Evolutionary conservation across 2,797 vertebrate genomes (phyloP), one percentile per base, ranked within the genome.

Genomic region (Periophthalmus magnuspinnatus): DNA sequence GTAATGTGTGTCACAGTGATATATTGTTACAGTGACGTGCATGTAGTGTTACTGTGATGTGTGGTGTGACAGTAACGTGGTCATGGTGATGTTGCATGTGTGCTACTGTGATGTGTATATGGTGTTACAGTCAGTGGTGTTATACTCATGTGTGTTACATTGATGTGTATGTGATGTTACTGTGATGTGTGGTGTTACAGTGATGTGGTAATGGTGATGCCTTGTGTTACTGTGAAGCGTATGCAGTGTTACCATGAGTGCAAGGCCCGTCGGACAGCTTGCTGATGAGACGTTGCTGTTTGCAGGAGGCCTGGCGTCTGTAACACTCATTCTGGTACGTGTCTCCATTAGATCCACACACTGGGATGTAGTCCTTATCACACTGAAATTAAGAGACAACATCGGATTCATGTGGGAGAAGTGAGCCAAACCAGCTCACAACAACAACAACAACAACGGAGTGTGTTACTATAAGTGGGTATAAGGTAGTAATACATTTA

Each of bases 241-340:
- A 5, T 19, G 32, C 7, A 2, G 63, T 91, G 95, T 90, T 93
- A 98, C 96, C 96, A 22, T 93, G 83, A 58, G 95, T 95, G 86
- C 97, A 98, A 33, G 95, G 94, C 64, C 95, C 96, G 74, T 95
- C 95, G 0, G 95, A 90, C 70, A 94, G 93, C 56, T 95, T 84
- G 47, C 93, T 93, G 93, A 98, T 96, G 81, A 95, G 93, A 68
- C 94, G 93, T 91, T 98, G 97, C 87, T 96, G 96, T 74, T 96
- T 96, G 93, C 97, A 98, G 86, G 96, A 93, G 70, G 96, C 95
- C 90, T 96, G 96, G 78, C 94, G 94, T 86, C 97, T 89, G 91
- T 95, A 97, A 88, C 97, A 98, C 83, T 98, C 96, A 62, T 97
- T 98, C 92, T 98, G 97, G 87, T 97, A 98, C 71, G 97, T 97